These are phyloP conservation scores for Myotis findleyi DNA, from an alignment of 2,797 vertebrate genomes.

Conservation along the genomic window DNA sequence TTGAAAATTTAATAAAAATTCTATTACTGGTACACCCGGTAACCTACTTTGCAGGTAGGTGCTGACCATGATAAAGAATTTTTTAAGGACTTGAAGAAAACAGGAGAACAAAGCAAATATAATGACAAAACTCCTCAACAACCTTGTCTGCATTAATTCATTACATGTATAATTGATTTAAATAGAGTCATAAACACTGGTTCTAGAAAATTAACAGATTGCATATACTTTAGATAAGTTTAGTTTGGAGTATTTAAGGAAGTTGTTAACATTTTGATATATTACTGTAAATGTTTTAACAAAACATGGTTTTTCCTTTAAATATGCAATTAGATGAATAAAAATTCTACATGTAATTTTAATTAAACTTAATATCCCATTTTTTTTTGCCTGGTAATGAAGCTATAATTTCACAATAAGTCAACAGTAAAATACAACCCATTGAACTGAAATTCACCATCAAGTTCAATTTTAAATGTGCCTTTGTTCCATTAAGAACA, in stretches of 20 bases:
- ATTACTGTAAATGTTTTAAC: constrained; percentile 35
- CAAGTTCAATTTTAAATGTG: constrained; percentile 57
- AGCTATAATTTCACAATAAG: constrained; percentile 56
- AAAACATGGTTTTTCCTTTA: constrained; percentile 15
- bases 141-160: neutral
- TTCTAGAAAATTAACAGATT: constrained; percentile 1
- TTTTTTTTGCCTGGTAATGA: neutral
- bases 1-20: neutral
- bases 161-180: neutral
- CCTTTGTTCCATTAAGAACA: constrained; percentile 63
- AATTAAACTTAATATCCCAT: neutral
- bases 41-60: neutral
- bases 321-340: constrained; percentile 27
- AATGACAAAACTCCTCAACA: neutral
- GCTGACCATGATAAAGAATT: neutral
- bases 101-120: neutral
- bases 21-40: neutral
- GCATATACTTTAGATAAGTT: neutral
- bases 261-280: constrained; percentile 12
- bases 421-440: constrained; percentile 56
- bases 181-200: neutral
- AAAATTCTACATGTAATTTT: constrained; percentile 39
- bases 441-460: constrained; percentile 63
- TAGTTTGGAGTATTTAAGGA: neutral
- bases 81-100: constrained; percentile 18